A percentile compares a stretch with the other conserved stretches of the same genome.
Evolutionary conservation across 2,113 vertebrate genomes (phyloP).

Genomic region (Phalacrocorax brasilianus): DNA sequence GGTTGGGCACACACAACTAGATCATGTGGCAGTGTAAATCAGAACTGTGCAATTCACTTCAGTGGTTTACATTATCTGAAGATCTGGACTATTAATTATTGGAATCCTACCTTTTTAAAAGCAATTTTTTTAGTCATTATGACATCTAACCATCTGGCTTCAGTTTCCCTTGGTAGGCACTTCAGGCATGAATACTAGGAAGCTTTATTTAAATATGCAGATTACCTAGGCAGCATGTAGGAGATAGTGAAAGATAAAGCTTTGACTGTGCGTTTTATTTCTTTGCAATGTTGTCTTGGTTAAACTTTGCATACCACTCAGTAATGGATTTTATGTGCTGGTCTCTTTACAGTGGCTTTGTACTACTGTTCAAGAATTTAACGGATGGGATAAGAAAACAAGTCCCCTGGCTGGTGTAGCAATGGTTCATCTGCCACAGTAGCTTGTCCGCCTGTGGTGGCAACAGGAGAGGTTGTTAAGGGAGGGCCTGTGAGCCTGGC

Average conservation of each 20-base stretch:
- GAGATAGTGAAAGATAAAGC: not conserved
- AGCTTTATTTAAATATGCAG: conserved; percentile 14
- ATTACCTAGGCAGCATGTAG: not conserved
- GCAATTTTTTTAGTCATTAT: conserved; percentile 41
- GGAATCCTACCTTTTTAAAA: conserved; percentile 48
- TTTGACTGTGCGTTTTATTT: not conserved
- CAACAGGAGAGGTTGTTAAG: not conserved
- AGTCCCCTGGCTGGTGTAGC: not conserved
- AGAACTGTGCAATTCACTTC: not conserved
- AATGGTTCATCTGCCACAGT: not conserved
- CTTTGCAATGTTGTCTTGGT: not conserved
- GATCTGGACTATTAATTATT: conserved; percentile 10
- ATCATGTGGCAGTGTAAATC: not conserved
- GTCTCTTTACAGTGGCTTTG: not conserved
- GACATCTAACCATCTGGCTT: conserved; percentile 53
- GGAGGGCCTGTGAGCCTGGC: not conserved
- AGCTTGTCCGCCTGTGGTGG: not conserved
- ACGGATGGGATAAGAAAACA: not conserved
- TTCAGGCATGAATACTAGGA: not conserved
- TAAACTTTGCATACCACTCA: not conserved
- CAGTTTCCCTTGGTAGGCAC: not conserved
- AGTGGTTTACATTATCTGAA: not conserved
- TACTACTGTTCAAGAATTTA: not conserved
- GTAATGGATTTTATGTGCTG: not conserved
- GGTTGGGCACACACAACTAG: not conserved